Conservation (phyloP, 1,140 invertebrate genomes). For the Epicauta chinensis region DNA sequence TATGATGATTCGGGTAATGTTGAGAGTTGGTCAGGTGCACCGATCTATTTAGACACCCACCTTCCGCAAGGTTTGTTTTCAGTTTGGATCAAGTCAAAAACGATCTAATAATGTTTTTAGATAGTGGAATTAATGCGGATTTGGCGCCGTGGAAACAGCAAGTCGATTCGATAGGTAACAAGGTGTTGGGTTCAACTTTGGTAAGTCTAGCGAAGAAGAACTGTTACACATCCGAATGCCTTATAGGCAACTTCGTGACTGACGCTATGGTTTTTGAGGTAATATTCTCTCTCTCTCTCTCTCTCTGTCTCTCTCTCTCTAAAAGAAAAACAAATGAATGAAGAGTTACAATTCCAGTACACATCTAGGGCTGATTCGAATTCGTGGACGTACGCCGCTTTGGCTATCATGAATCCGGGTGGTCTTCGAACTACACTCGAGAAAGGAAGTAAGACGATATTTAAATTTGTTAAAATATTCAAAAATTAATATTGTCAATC, state of each 20-base stretch:
- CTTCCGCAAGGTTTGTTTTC: constrained; percentile 50
- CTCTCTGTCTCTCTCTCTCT: too few relatives aligned
- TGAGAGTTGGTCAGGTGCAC: constrained; percentile 61
- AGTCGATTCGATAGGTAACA: constrained; percentile 52
- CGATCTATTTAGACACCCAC: constrained; percentile 61
- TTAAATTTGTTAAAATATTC: not conserved
- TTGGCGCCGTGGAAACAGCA: constrained; percentile 52
- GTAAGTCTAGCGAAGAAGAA: constrained; percentile 51
- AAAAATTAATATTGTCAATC: not conserved
- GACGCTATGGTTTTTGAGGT: constrained; percentile 62
- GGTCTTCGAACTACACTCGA: constrained; percentile 57
- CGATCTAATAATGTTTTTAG: constrained; percentile 14
- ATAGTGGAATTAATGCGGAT: constrained; percentile 42
- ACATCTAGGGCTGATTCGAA: constrained; percentile 36
- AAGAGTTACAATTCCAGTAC: constrained; percentile 42
- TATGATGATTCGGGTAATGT: constrained; percentile 70
- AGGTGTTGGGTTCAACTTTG: constrained; percentile 50
- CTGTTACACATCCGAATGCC: constrained; percentile 62
- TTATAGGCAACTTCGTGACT: constrained; percentile 66
- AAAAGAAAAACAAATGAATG: too few relatives aligned
- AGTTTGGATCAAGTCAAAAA: not conserved
- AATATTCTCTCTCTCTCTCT: too few relatives aligned
- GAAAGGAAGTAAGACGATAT: constrained; percentile 45
- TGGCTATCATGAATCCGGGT: constrained; percentile 64
- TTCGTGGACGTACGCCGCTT: constrained; percentile 62